These are phyloP conservation scores for Triplophysa siluroides DNA, from an alignment of 2,113 vertebrate species.

Conservation along the genomic window DNA sequence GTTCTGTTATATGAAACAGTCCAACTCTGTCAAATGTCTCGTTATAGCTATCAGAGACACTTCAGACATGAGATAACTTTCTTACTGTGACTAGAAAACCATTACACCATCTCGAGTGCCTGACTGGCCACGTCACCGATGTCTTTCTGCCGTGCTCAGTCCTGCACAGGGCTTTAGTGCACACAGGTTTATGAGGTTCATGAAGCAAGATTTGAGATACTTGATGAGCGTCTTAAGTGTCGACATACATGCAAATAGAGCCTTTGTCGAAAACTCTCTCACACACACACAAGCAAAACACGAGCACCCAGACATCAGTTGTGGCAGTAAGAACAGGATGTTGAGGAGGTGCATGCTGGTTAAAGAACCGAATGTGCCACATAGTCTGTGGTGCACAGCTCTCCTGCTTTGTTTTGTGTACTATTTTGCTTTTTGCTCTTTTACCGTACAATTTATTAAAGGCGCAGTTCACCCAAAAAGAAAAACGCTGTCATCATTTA, in stretches of 20 bases:
- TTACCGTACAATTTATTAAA: not conserved
- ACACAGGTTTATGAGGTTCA: constrained; percentile 56
- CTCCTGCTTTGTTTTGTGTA: constrained; percentile 29
- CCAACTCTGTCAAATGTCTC: constrained; percentile 43
- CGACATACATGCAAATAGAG: constrained; percentile 20
- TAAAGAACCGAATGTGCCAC: constrained; percentile 34
- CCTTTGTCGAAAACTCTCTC: constrained; percentile 9
- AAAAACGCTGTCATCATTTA: too few species aligned
- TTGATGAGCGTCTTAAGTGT: constrained; percentile 9
- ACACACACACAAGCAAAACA: not conserved
- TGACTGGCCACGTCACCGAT: constrained; percentile 12
- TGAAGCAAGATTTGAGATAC: not conserved
- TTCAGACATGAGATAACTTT: not conserved
- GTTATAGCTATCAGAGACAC: constrained; percentile 24
- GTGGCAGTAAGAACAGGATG: constrained; percentile 39
- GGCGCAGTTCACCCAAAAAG: too few species aligned
- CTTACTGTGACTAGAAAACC: constrained; percentile 1
- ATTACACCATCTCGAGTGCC: not conserved
- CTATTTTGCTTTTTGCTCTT: constrained; percentile 1
- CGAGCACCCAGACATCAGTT: constrained; percentile 32
- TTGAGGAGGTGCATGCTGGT: constrained; percentile 34
- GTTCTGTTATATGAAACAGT: constrained; percentile 27
- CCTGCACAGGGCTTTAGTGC: constrained; percentile 45
- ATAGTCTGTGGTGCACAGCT: constrained; percentile 26
- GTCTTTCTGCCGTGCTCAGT: not conserved